Percentiles rank a stretch among this genome's conserved stretches.
Evolutionary conservation across 2,888 invertebrate species (phyloP).

Genomic region (Parnassius mnemosyne): DNA sequence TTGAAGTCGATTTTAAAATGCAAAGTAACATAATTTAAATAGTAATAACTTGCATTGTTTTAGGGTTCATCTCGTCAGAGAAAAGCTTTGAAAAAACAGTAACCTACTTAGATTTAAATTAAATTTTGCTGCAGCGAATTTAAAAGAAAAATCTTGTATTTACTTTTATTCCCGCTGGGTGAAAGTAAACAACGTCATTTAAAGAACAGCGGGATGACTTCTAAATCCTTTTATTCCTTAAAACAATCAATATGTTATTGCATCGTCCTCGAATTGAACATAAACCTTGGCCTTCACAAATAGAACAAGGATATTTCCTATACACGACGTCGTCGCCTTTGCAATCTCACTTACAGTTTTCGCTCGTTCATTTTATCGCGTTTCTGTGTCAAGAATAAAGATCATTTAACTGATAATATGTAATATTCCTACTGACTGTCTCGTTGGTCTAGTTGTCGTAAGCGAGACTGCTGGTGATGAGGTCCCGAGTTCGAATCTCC

Average conservation of each 20-base stretch:
- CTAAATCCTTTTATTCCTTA: conserved; percentile 8
- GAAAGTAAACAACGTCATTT: conserved; percentile 14
- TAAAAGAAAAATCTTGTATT: too few species aligned
- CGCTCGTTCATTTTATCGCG: conserved; percentile 40
- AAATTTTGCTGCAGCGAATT: too few species aligned
- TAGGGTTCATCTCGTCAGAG: too few species aligned
- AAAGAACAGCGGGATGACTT: conserved; percentile 15
- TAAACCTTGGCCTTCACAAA: conserved; percentile 33
- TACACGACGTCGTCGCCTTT: conserved; percentile 17
- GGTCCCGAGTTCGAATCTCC: too few species aligned
- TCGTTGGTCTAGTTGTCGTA: too few species aligned
- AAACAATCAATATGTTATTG: conserved; percentile 7
- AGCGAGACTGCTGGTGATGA: too few species aligned
- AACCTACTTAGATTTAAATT: too few species aligned
- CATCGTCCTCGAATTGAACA: conserved; percentile 20
- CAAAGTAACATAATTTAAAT: too few species aligned
- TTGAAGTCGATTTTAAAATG: too few species aligned
- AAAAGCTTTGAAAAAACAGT: too few species aligned
- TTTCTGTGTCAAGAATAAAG: conserved; percentile 35
- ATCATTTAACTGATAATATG: neutral
- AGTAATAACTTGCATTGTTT: too few species aligned
- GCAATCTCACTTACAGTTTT: conserved; percentile 50
- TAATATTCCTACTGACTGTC: too few species aligned
- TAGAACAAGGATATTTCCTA: conserved; percentile 27
- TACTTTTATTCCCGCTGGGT: neutral